Percentiles rank a stretch among this genome's conserved stretches.
Conservation (phyloP, 2,113 vertebrate genomes). For the Mesembrinibis cayennensis region DNA sequence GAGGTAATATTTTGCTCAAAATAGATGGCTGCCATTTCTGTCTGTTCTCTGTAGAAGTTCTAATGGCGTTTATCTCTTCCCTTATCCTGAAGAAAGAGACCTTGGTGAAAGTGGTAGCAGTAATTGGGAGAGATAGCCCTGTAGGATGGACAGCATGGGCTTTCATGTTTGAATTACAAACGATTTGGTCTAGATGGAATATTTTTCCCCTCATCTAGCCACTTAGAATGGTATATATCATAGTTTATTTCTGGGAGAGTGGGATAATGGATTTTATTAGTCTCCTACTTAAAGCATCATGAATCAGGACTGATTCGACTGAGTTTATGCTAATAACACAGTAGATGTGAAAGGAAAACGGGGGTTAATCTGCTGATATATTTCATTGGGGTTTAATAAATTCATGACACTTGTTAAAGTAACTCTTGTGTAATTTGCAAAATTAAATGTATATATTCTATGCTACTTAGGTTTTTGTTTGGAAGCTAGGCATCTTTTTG, state of each 20-base stretch:
- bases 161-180: background rate
- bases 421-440: background rate
- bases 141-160: background rate
- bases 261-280: background rate
- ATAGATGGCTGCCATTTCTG: background rate
- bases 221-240: background rate
- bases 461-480: background rate
- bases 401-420: background rate
- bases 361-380: background rate
- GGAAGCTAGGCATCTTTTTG: background rate
- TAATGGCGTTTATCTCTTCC: background rate
- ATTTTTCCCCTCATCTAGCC: background rate
- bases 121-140: background rate
- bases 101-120: background rate
- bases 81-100: background rate
- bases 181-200: background rate
- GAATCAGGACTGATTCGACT: background rate
- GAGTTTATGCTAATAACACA: background rate
- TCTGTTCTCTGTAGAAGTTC: background rate
- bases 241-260: background rate
- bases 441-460: background rate
- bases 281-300: background rate
- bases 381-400: background rate
- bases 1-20: background rate
- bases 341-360: background rate